Evolutionary conservation across 2,113 vertebrate species (phyloP).

Genomic region (Rynchops niger): DNA sequence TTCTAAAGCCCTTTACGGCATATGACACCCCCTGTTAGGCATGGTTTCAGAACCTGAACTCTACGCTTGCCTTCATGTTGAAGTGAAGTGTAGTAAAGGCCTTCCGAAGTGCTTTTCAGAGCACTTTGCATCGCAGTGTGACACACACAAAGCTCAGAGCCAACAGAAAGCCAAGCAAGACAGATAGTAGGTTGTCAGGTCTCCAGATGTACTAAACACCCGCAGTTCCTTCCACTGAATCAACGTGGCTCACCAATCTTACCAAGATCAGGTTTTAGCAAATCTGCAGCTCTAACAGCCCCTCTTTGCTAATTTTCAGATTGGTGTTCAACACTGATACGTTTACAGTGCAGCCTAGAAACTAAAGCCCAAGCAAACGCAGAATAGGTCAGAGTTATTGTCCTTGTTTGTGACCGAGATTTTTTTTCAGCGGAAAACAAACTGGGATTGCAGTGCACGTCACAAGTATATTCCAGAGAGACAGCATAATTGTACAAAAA

Average conservation of each 20-base stretch:
- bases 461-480: background rate
- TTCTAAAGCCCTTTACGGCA: background rate
- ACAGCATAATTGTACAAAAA: background rate
- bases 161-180: background rate
- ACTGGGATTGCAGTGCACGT: background rate
- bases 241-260: accelerated
- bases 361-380: background rate
- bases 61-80: background rate
- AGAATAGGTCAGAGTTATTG: background rate
- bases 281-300: background rate
- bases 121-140: accelerated
- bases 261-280: background rate
- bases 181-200: accelerated
- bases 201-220: background rate
- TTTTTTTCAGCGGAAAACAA: background rate
- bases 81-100: background rate
- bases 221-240: background rate
- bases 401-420: background rate
- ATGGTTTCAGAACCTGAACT: background rate
- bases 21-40: background rate
- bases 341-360: background rate
- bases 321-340: accelerated
- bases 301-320: background rate
- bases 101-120: background rate
- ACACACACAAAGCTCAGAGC: background rate